These are phyloP conservation scores for Dromiciops gliroides DNA, from an alignment of 2,113 vertebrate species.

Conservation along the genomic window DNA sequence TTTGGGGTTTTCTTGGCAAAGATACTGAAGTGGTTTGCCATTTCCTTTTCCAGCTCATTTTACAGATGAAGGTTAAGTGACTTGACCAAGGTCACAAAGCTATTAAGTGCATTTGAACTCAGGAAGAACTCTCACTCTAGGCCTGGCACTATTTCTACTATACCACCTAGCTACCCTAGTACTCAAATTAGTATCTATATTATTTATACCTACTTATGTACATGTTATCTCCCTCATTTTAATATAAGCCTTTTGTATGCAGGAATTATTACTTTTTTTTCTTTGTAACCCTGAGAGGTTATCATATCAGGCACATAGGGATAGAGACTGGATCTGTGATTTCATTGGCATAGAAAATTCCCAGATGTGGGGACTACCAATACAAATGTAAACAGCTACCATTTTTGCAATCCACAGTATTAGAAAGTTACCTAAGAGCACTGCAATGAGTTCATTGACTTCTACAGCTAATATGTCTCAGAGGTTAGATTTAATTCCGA, in stretches of 20 bases:
- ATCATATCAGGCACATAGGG: not conserved
- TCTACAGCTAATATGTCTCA: not conserved
- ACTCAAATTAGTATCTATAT: too few relatives aligned
- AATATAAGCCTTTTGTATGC: not conserved
- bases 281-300: not conserved
- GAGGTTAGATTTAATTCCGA: not conserved
- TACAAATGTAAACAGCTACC: not conserved
- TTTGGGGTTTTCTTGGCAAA: too few relatives aligned
- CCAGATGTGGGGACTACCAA: not conserved
- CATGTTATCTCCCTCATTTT: not conserved
- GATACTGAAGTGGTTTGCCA: too few relatives aligned
- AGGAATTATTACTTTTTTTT: not conserved
- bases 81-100: too few relatives aligned
- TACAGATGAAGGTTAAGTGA: too few relatives aligned
- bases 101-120: too few relatives aligned
- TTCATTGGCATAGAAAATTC: not conserved
- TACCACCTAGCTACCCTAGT: too few relatives aligned
- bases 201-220: not conserved
- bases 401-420: not conserved
- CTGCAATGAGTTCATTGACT: not conserved
- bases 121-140: too few relatives aligned
- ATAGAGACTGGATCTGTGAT: not conserved
- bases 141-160: too few relatives aligned
- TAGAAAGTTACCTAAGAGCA: not conserved
- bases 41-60: too few relatives aligned